Base-by-base conservation (phyloP, 2,113 vertebrate genomes). In the Coturnix japonica region DNA sequence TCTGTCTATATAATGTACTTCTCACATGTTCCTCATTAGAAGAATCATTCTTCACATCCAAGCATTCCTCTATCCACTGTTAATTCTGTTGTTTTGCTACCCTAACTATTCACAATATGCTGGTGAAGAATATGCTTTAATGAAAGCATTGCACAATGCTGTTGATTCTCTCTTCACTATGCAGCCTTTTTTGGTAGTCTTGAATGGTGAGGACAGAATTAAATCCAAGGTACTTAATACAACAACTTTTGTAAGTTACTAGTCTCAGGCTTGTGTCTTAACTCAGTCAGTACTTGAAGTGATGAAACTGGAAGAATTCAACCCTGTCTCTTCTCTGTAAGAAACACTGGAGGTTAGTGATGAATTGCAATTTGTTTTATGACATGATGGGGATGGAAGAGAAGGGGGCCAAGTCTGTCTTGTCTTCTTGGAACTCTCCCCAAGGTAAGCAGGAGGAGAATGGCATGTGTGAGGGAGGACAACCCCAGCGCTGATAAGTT, bases 361-460 rank as follows among this genome's bases (percentile, higher is more conserved):
- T 56, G 39, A 86, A 73, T 69, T 94, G 80, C 73, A 89, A 90
- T 94, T 53, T 81, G 57, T 15, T 15, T 11, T 53, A 7, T 33
- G 47, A 64, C 67, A 21, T 44, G 11, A 3, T 56, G 31, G 33
- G 30, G 1, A 1, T 73, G 49, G 22, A 23, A 31, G 54, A 91
- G 70, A 84, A 81, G 31, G 31, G 22, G 64, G 63, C 59, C 47
- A 47, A 76, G 9, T 63, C 74, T 79, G 30, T 78, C 66, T 26
- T 30, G 26, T 53, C 9, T 9, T 30, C 51, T 86, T 78, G 81
- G 59, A 66, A 88, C 74, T 53, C 49, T 90, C 66, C 70, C 70
- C 73, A 86, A 69, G 57, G 44, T 81, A 67, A 94, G 78, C 63
- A 76, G 73, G 69, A 95, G 72, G 30, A 81, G 86, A 93, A 91